Evolutionary conservation across 2,113 vertebrate genomes (phyloP).

Genomic region (Ariopsis seemanni): DNA sequence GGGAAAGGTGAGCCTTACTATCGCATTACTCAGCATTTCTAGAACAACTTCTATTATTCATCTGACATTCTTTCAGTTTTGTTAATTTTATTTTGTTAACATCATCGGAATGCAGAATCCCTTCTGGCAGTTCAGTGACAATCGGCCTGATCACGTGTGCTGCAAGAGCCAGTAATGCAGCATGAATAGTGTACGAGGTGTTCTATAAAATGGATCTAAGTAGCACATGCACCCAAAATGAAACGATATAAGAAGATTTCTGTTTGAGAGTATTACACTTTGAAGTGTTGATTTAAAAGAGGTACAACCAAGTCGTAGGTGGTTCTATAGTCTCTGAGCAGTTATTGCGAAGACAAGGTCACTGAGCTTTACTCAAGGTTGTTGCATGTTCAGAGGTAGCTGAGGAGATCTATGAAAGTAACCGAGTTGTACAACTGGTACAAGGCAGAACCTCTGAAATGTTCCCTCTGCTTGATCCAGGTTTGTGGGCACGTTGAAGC

Average conservation of each 20-base stretch:
- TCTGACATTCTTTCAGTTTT: neutral
- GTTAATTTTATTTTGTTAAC: neutral
- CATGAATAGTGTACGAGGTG: neutral
- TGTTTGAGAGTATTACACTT: neutral
- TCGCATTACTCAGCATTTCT: neutral
- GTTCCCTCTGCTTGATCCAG: slow-evolving; percentile 62
- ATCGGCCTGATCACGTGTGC: neutral
- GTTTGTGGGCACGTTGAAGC: slow-evolving; percentile 92
- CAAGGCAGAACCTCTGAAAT: neutral
- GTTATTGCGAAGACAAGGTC: neutral
- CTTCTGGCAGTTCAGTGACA: neutral
- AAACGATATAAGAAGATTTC: neutral
- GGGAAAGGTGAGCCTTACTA: slow-evolving; percentile 86
- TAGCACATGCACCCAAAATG: neutral
- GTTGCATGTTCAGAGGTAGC: neutral
- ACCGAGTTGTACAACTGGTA: neutral
- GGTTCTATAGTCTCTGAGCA: neutral
- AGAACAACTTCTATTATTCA: neutral
- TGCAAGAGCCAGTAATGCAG: neutral
- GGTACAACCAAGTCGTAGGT: neutral
- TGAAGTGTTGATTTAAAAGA: neutral
- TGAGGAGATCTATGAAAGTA: neutral
- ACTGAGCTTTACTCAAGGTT: neutral
- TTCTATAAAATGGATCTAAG: neutral
- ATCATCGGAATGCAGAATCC: neutral